Conservation (phyloP, 2,113 vertebrate genomes). For the Siphamia tubifer region DNA sequence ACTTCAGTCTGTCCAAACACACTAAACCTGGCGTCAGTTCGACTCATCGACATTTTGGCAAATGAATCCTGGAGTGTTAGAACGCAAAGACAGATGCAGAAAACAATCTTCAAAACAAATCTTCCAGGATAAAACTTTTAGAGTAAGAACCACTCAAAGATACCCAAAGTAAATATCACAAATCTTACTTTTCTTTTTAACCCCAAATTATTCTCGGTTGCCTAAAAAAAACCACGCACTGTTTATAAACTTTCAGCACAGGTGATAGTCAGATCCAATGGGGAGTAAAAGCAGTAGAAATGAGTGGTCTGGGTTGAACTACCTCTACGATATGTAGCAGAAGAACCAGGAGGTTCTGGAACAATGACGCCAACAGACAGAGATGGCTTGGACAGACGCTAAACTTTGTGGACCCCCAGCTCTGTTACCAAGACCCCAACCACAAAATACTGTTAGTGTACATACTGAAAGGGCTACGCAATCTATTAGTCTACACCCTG, state of each 20-base stretch:
- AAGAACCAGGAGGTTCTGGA: conserved; percentile 9
- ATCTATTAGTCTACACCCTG: background rate
- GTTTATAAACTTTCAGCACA: background rate
- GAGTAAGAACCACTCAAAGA: background rate
- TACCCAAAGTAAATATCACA: conserved; percentile 2
- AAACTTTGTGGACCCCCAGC: background rate
- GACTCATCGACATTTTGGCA: background rate
- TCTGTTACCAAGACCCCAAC: conserved; percentile 3
- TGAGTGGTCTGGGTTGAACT: background rate
- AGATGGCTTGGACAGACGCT: background rate
- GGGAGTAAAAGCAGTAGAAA: background rate
- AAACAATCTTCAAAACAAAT: background rate
- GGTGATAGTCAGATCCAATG: background rate
- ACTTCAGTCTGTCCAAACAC: background rate
- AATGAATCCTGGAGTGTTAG: background rate
- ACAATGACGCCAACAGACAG: background rate
- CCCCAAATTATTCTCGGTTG: background rate
- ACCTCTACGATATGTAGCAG: background rate
- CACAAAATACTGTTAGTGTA: conserved; percentile 40
- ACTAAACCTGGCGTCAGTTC: background rate
- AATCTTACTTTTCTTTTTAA: background rate
- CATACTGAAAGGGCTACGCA: background rate
- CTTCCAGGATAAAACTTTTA: background rate
- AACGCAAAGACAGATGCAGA: background rate
- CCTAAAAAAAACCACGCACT: background rate